Conservation (phyloP, 2,888 invertebrate genomes). For the Saturnia japonica region DNA sequence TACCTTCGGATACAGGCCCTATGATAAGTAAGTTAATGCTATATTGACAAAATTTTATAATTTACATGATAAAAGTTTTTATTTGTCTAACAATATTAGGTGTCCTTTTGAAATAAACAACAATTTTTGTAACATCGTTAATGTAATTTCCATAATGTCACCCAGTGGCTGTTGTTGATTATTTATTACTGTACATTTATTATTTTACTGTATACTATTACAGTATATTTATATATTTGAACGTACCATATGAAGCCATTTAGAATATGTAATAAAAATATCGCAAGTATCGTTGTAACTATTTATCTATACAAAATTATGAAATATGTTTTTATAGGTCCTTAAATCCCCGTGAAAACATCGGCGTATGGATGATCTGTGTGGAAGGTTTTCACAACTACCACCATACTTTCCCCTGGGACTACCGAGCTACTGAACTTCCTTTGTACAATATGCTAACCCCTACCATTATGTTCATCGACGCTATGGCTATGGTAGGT, state of each 20-base stretch:
- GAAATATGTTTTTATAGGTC: conserved; percentile 50
- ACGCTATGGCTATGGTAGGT: conserved; percentile 84
- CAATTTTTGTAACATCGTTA: too few relatives aligned
- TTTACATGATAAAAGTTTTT: conserved; percentile 2
- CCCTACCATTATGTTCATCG: conserved; percentile 86
- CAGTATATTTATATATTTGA: too few relatives aligned
- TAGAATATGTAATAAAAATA: too few relatives aligned
- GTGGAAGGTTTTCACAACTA: conserved; percentile 94
- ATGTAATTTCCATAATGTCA: too few relatives aligned
- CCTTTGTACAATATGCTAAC: conserved; percentile 84
- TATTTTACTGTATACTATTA: neutral
- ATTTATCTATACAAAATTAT: neutral
- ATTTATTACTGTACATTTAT: too few relatives aligned
- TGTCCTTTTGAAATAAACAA: neutral
- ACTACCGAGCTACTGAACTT: conserved; percentile 87
- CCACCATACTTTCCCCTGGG: conserved; percentile 91
- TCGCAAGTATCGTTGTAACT: neutral
- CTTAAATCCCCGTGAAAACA: conserved; percentile 88
- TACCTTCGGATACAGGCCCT: conserved; percentile 93
- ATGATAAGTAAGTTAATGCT: conserved; percentile 91
- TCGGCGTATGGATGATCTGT: conserved; percentile 84
- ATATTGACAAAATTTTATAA: too few relatives aligned
- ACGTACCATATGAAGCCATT: too few relatives aligned
- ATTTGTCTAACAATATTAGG: neutral
- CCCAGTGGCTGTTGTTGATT: too few relatives aligned